Percentiles rank a stretch among this genome's conserved stretches.
Conservation (phyloP, 2,113 vertebrate species). For the Colaptes auratus region DNA sequence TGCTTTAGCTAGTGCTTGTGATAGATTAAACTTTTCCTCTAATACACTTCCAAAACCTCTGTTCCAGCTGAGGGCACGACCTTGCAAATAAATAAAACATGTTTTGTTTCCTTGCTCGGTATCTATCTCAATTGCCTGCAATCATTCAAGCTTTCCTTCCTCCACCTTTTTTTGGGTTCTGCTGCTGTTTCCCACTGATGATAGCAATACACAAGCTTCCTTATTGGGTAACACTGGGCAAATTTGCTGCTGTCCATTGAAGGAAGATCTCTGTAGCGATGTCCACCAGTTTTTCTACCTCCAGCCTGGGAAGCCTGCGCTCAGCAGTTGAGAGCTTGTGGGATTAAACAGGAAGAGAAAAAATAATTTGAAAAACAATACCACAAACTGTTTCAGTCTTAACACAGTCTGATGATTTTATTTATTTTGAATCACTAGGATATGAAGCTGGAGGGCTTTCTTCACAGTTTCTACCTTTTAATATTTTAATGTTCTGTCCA, state of each 20-base stretch:
- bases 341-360: conserved; percentile 29
- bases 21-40: conserved; percentile 31
- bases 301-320: background rate
- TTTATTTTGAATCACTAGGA: background rate
- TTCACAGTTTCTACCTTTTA: background rate
- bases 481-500: background rate
- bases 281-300: accelerated
- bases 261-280: background rate
- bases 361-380: background rate
- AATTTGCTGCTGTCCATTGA: background rate
- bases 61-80: conserved; percentile 30
- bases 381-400: background rate
- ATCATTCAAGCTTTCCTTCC: conserved; percentile 13
- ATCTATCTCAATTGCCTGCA: conserved; percentile 17
- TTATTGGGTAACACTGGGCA: background rate
- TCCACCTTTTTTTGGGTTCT: background rate
- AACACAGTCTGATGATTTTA: background rate
- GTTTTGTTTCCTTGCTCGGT: conserved; percentile 17
- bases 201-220: background rate
- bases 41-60: conserved; percentile 8
- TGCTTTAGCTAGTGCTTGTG: background rate
- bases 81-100: conserved; percentile 57
- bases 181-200: background rate
- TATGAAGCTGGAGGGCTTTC: background rate
- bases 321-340: background rate